These are phyloP conservation scores for Danio albolineatus DNA, from an alignment of 2,797 vertebrate species.

Conservation along the genomic window DNA sequence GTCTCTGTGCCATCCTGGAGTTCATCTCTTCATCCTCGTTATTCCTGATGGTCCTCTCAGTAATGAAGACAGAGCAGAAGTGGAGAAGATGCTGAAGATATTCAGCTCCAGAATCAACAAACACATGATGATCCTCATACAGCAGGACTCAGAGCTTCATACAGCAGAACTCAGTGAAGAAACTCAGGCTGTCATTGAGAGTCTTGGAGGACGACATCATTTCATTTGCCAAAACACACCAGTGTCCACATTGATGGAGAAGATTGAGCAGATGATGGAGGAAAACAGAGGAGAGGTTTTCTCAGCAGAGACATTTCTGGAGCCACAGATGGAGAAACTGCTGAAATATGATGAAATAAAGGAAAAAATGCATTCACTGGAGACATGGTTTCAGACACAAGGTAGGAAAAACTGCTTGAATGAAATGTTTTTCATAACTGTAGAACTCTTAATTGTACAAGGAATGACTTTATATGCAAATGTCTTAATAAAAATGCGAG, in stretches of 20 bases:
- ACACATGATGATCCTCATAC: neutral
- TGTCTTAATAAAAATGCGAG: too few species aligned
- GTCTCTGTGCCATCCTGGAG: too few species aligned
- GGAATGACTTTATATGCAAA: too few species aligned
- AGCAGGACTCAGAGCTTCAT: neutral
- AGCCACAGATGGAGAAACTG: neutral
- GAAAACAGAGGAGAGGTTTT: neutral
- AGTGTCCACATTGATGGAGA: slow-evolving; percentile 1
- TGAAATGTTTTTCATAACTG: too few species aligned
- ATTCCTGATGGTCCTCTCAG: neutral
- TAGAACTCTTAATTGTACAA: too few species aligned
- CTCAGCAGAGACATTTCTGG: neutral
- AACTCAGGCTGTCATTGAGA: neutral
- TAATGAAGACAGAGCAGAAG: neutral
- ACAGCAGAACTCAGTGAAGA: neutral
- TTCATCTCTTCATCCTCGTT: neutral
- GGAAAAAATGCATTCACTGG: neutral
- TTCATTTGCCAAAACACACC: neutral
- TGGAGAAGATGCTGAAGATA: neutral
- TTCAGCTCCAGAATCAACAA: neutral
- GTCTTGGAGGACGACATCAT: neutral
- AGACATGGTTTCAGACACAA: neutral
- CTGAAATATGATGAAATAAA: neutral
- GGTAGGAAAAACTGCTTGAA: too few species aligned
- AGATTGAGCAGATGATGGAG: neutral